Conservation (phyloP, 2,113 vertebrate genomes). For the Paramisgurnus dabryanus region DNA sequence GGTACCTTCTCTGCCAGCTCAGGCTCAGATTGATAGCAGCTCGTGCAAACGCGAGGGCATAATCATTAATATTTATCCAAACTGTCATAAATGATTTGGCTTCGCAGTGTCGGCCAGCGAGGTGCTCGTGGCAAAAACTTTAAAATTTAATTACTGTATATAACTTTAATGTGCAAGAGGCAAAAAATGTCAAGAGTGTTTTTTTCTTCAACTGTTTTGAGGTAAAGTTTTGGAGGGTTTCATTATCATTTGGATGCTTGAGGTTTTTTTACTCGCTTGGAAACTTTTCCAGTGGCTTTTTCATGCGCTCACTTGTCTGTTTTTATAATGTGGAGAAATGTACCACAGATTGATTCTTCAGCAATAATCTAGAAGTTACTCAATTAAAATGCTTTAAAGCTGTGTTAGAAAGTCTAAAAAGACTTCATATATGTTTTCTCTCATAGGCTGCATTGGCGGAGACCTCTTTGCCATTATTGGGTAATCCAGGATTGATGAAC, state of each 20-base stretch:
- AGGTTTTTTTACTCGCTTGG: conserved; percentile 11
- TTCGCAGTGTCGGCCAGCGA: conserved; percentile 86
- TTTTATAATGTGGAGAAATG: neutral
- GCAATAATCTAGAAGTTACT: conserved; percentile 5
- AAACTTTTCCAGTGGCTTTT: neutral
- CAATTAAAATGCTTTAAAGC: neutral
- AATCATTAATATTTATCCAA: conserved; percentile 99
- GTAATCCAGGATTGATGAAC: conserved; percentile 91
- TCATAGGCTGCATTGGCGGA: conserved; percentile 92
- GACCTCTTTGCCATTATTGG: conserved; percentile 95
- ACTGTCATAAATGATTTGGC: conserved; percentile 99
- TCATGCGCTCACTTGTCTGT: neutral
- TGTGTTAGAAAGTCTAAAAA: neutral
- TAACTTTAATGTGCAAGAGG: conserved; percentile 96
- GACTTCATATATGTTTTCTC: neutral
- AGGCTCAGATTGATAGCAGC: conserved; percentile 88
- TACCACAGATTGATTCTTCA: conserved; percentile 7
- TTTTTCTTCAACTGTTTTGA: conserved; percentile 75
- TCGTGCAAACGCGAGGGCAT: conserved; percentile 91
- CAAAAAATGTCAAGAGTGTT: conserved; percentile 90
- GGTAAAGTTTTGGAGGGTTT: conserved; percentile 88
- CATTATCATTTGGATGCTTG: conserved; percentile 64
- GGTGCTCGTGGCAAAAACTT: conserved; percentile 96
- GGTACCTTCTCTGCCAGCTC: conserved; percentile 60
- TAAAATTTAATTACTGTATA: conserved; percentile 97